These are phyloP conservation scores for Hirudo medicinalis DNA, from an alignment of 1,140 invertebrate genomes.

Conservation along the genomic window DNA sequence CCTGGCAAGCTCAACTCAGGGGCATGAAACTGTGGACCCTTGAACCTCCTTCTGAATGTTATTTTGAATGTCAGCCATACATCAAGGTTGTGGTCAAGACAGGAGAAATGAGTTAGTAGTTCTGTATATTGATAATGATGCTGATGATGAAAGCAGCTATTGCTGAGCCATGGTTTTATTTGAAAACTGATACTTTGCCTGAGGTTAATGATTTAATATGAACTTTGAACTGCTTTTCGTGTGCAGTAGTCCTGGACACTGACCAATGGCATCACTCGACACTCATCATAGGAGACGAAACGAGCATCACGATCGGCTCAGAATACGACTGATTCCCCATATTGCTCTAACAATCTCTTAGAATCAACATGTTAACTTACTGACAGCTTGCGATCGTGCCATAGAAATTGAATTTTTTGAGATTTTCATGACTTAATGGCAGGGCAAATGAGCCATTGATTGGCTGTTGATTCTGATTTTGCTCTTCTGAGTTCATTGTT, in stretches of 20 bases:
- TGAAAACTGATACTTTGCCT: slow-evolving; percentile 13
- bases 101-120: slow-evolving; percentile 72
- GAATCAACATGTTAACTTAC: too few species aligned
- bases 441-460: too few species aligned
- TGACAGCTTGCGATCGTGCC: too few species aligned
- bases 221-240: slow-evolving; percentile 48
- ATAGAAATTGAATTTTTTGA: too few species aligned
- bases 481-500: too few species aligned
- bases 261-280: slow-evolving; percentile 91
- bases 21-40: slow-evolving; percentile 74
- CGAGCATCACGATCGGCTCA: slow-evolving; percentile 86
- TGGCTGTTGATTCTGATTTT: too few species aligned
- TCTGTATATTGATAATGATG: slow-evolving; percentile 2
- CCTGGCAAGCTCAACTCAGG: slow-evolving; percentile 83
- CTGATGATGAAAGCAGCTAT: not conserved
- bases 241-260: slow-evolving; percentile 57
- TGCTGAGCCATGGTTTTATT: not conserved
- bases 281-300: slow-evolving; percentile 63
- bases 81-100: slow-evolving; percentile 59
- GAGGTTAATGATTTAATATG: not conserved
- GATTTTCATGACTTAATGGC: too few species aligned
- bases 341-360: too few species aligned
- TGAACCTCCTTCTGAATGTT: slow-evolving; percentile 77
- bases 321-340: slow-evolving; percentile 58
- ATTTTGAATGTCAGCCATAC: slow-evolving; percentile 53